phyloP scores from a whole-genome alignment of 2,113 vertebrate species.

The Platichthys stellatus region DNA sequence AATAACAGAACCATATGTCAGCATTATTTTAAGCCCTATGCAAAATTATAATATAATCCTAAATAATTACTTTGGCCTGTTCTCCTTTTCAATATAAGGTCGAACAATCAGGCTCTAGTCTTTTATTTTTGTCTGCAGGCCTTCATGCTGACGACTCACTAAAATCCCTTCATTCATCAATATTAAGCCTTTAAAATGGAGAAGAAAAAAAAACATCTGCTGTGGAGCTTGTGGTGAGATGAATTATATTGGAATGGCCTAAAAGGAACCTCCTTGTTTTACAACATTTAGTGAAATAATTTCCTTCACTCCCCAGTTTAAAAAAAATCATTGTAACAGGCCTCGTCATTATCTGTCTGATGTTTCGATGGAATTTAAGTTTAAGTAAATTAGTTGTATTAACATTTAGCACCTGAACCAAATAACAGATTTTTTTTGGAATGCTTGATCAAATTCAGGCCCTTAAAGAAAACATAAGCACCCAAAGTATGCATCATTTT shows the following conservation, averaged over 20 bases:
- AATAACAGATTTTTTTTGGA: too few species aligned
- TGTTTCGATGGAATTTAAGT: too few species aligned
- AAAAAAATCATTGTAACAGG: background rate
- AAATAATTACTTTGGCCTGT: background rate
- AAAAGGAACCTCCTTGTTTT: background rate
- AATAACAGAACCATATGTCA: background rate
- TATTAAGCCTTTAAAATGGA: background rate
- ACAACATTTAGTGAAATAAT: background rate
- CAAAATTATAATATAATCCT: background rate
- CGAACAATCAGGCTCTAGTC: background rate
- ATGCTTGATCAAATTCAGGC: too few species aligned
- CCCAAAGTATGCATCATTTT: too few species aligned
- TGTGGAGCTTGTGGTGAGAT: conserved; percentile 36
- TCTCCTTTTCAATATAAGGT: background rate
- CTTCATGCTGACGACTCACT: background rate
- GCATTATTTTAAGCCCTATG: background rate
- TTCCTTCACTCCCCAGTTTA: background rate
- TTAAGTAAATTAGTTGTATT: too few species aligned
- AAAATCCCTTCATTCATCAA: conserved; percentile 22
- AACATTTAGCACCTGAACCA: too few species aligned
- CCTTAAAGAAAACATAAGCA: too few species aligned
- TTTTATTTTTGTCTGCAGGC: background rate
- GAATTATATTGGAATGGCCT: conserved; percentile 12
- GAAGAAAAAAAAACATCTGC: conserved; percentile 35
- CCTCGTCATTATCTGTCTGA: too few species aligned